Evolutionary conservation across 2,113 vertebrate species (phyloP), one percentile per base, ranked within the genome.

Genomic region (Hydropotes inermis): DNA sequence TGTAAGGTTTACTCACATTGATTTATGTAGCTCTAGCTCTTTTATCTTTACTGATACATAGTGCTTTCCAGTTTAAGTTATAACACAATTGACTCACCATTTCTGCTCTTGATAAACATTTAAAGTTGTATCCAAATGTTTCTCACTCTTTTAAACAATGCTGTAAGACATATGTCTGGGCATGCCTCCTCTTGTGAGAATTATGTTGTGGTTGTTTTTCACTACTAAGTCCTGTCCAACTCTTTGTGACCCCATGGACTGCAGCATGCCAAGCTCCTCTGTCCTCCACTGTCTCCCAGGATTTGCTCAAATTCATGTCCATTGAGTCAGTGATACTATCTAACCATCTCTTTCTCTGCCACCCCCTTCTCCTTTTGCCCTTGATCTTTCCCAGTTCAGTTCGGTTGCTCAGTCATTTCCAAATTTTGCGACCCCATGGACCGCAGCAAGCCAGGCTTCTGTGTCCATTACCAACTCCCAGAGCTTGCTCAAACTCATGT

Each of bases 81-180:
- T 36, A 83, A 14, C 50, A 90, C 67, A 39, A 19, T n/a, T 45
- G 50, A 36, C 14, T 74, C 76, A 87, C 85, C n/a, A 70, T 0
- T 90, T 81, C 81, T 94, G 36, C 19, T 93, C n/a, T 57, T 52
- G 81, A 50, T 45, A n/a, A 86, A 47, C 74, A 55, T 81, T 81
- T 36, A 79, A 70, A 50, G 9, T 58, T 61, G 7, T 14, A 47
- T 45, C 36, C 36, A 60, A n/a, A 76, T 45, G 89, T 60, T 67
- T 60, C 43, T 79, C 13, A 52, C 12, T 85, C 55, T 64, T 95
- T 95, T 33, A 87, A 84, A 89, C 81, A 85, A 39, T 21, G 33
- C 43, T n/a, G 9, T 30, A 33, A 19, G 45, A 8, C 52, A 57
- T 39, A 67, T 64, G 82, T 54, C n/a, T 84, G 27, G 19, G 43